Base-by-base conservation (phyloP, 2,113 vertebrate species). In the Ameiurus melas region DNA sequence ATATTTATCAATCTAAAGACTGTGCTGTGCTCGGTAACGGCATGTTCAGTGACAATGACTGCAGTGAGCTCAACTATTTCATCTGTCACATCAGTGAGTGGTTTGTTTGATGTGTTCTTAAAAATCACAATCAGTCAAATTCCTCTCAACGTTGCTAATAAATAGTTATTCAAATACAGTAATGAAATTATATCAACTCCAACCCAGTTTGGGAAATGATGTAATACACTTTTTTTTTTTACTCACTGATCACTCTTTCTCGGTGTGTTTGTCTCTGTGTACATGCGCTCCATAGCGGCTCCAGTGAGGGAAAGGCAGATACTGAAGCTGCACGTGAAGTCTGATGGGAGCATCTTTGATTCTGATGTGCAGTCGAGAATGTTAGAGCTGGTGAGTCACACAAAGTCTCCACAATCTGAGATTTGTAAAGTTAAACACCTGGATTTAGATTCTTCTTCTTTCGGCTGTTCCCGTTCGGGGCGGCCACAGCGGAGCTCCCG, bases 71-170 rank as follows among this genome's bases (percentile, higher is more conserved):
- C 57, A 4, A 62, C 58, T 62, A 83, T 83, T 83, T 64, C 33
- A 16, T 83, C 81, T 83, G 81, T 62, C 81, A 83, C 13, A 62
- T 16, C 55, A 64, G 81, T 83, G 81, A 83, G 81, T 83, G 10
- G 5, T 39, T 60, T 20, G 27, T 80, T 80, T 36, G 0, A 20
- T 68, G 20, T 55, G 39, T 36, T 82, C 60, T 2, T 36, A 60
- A 58, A 36, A 82, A 25, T 80, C 43, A 47, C 43, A 47, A 47
- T 47, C 43, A 47, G 43, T 47, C 43, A 7, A 47, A 47, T 47
- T 47, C 43, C 47, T 51, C 1, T 75, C 43, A n/a, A n/a, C n/a
- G n/a, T n/a, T n/a, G n/a, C n/a, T n/a, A n/a, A n/a, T n/a, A n/a
- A n/a, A n/a, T n/a, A n/a, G n/a, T n/a, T n/a, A n/a, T n/a, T n/a